Base-by-base conservation (phyloP, 2,797 vertebrate genomes). In the Falco columbarius region DNA sequence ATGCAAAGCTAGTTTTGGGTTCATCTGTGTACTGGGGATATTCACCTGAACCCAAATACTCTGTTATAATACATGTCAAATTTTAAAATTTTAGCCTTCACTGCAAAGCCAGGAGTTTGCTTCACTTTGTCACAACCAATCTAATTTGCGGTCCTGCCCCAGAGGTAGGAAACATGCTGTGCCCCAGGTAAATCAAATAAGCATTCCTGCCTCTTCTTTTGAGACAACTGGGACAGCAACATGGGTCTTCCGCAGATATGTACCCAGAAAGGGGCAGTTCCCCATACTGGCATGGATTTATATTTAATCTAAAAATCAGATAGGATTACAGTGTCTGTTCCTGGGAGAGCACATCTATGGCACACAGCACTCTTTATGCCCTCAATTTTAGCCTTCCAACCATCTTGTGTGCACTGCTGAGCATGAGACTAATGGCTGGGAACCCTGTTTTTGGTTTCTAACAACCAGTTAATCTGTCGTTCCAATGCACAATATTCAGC, bases 401-500 rank as follows among this genome's bases (percentile, higher is more conserved):
- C 5, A 46, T 49, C 24, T 27, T 61, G 6, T 3, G 2, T 32
- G 32, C 36, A 44, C 36, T 22, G 7, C 18, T 74, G 24, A 86
- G 11, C 40, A 46, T 24, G 7, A n/a, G 6, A 10, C 6, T 86
- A 63, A 74, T 14, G 55, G 10, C 34, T 68, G 7, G 20, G 23
- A 86, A 65, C 49, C 6, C 5, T 46, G 66, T 74, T 77, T 32
- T 65, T 1, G 52, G 6, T 76, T 76, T 47, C 38, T 85, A 82
- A n/a, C 20, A 81, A 49, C 2, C 24, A 85, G 20, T 30, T 77
- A 54, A 49, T 54, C 22, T 76, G 34, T 42, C 46, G 63, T 55
- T 7, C 34, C 3, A 1, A 29, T 10, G 6, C 19, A 44, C 3
- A 20, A 14, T 58, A 51, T 82, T 62, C 44, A 3, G 0, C 13